Conservation (phyloP, 2,113 vertebrate genomes). For the Amblyopsis rosae region DNA sequence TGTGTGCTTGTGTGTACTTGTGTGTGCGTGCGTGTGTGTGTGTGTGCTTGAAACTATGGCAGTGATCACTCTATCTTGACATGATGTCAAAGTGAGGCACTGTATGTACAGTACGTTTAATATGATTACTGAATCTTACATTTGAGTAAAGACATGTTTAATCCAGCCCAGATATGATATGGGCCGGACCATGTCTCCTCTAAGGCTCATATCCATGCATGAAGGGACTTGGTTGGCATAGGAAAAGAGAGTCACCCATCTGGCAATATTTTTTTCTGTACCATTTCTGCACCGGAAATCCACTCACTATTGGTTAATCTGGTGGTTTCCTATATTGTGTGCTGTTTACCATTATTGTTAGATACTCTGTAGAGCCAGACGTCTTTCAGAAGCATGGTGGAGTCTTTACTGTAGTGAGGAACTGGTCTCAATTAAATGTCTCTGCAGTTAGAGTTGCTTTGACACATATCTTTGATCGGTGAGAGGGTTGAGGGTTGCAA, state of each 20-base stretch:
- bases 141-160: constrained; percentile 64
- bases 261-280: constrained; percentile 52
- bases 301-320: constrained; percentile 25
- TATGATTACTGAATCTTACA: constrained; percentile 65
- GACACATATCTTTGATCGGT: constrained; percentile 35
- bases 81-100: constrained; percentile 21
- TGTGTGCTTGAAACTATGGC: neutral
- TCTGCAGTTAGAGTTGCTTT: constrained; percentile 16
- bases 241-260: constrained; percentile 48
- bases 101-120: constrained; percentile 62
- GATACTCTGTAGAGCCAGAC: neutral
- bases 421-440: too few species aligned
- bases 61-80: too few species aligned
- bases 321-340: constrained; percentile 19
- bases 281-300: constrained; percentile 39
- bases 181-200: constrained; percentile 52
- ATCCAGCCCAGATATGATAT: constrained; percentile 49
- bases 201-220: constrained; percentile 40
- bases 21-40: neutral
- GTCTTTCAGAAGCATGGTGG: too few species aligned
- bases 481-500: constrained; percentile 43
- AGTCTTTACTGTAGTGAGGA: too few species aligned
- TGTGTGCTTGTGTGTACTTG: neutral
- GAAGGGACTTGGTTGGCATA: constrained; percentile 33
- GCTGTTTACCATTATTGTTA: neutral